These are phyloP conservation scores for Copidosoma floridanum DNA, from an alignment of 1,140 invertebrate genomes.

Conservation along the genomic window DNA sequence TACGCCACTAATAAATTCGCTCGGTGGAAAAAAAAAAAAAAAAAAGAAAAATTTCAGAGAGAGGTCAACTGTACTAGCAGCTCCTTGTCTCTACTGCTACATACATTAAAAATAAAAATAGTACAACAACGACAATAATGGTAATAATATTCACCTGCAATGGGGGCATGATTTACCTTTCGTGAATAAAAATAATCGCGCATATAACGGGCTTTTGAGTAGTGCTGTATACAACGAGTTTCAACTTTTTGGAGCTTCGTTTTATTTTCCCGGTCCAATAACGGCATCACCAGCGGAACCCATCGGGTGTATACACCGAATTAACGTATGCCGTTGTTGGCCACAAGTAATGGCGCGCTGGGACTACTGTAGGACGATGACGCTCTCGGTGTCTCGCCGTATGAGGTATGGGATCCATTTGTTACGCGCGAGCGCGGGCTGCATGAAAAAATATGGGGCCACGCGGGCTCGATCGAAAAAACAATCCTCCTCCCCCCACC, in stretches of 20 bases:
- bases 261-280: constrained; percentile 21
- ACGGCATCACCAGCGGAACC: not conserved
- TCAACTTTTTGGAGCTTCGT: constrained; percentile 22
- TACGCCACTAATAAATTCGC: too few relatives aligned
- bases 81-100: too few relatives aligned
- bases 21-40: too few relatives aligned
- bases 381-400: constrained; percentile 34
- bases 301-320: not conserved
- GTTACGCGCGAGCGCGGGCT: constrained; percentile 33
- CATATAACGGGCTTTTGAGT: not conserved
- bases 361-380: constrained; percentile 16
- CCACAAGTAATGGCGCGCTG: constrained; percentile 40
- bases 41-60: too few relatives aligned
- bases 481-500: not conserved
- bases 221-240: not conserved
- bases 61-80: too few relatives aligned
- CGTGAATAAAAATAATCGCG: not conserved
- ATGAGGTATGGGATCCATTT: constrained; percentile 51
- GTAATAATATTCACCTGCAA: too few relatives aligned
- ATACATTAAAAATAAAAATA: too few relatives aligned
- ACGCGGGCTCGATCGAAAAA: constrained; percentile 27
- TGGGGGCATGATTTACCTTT: not conserved
- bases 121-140: too few relatives aligned
- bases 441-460: constrained; percentile 35
- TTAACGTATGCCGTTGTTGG: constrained; percentile 40